Percentiles rank a stretch among this genome's conserved stretches.
Evolutionary conservation across 2,113 vertebrate genomes (phyloP).

Genomic region (Anser cygnoides): DNA sequence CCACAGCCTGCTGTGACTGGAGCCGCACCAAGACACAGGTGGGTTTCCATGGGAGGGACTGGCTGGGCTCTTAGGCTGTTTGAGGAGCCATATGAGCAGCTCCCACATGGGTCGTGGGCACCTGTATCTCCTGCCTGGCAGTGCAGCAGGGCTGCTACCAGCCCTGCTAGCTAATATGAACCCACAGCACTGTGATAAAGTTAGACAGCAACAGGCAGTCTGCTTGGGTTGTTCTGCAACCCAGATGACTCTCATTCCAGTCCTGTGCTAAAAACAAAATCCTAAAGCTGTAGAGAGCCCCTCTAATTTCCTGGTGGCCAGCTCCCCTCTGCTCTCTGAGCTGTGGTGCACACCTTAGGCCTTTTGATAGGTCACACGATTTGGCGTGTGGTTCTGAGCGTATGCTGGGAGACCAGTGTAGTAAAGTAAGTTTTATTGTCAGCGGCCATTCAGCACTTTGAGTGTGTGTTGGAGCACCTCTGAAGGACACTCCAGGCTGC

Average conservation of each 20-base stretch:
- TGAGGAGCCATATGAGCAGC: background rate
- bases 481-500: background rate
- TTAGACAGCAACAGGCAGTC: accelerated
- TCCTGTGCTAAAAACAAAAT: background rate
- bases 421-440: background rate
- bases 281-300: background rate
- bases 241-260: background rate
- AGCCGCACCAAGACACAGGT: background rate
- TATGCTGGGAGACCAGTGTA: background rate
- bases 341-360: accelerated
- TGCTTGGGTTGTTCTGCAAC: background rate
- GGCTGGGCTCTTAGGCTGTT: background rate
- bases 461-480: background rate
- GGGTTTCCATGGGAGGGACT: background rate
- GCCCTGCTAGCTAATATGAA: background rate
- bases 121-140: background rate
- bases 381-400: background rate
- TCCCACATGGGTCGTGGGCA: background rate
- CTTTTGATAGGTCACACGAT: accelerated
- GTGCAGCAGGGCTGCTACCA: background rate
- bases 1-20: background rate
- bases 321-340: background rate
- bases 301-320: background rate
- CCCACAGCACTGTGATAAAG: background rate
- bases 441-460: background rate